phyloP scores from a whole-genome alignment of 1,140 invertebrate genomes.

The Pygmarrhopalites habei region DNA sequence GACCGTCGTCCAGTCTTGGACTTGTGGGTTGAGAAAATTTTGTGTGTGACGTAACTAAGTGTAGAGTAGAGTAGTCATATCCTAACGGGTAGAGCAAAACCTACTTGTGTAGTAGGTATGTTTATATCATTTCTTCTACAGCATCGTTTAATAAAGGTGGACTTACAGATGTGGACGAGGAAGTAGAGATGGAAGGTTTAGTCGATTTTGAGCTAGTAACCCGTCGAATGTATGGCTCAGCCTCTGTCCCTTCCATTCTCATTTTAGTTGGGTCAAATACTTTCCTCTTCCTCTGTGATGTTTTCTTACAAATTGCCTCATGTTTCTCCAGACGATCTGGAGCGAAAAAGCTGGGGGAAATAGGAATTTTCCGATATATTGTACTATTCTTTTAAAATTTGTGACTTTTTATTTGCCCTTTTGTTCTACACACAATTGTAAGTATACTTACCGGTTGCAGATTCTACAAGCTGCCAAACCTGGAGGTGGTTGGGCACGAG shows the following conservation, averaged over 20 bases:
- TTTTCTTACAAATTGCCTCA: conserved; percentile 70
- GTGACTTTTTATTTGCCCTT: conserved; percentile 43
- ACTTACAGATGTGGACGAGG: too few relatives aligned
- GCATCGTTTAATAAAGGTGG: too few relatives aligned
- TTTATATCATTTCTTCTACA: too few relatives aligned
- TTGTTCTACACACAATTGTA: too few relatives aligned
- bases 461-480: conserved; percentile 52
- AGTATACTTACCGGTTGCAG: too few relatives aligned
- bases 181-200: conserved; percentile 18
- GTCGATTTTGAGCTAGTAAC: too few relatives aligned
- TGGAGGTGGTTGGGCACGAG: conserved; percentile 19
- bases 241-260: conserved; percentile 76
- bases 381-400: background rate
- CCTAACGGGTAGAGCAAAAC: too few relatives aligned
- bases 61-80: background rate
- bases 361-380: conserved; percentile 29
- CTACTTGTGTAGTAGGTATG: too few relatives aligned
- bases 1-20: too few relatives aligned
- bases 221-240: conserved; percentile 62
- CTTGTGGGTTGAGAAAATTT: too few relatives aligned
- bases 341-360: conserved; percentile 68
- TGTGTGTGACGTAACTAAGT: background rate
- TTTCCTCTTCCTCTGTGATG: conserved; percentile 69
- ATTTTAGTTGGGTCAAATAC: conserved; percentile 78
- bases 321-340: conserved; percentile 71